Percentiles rank a stretch among this genome's conserved stretches.
Evolutionary conservation across 2,113 vertebrate genomes (phyloP).

Genomic region (Hippocampus comes): DNA sequence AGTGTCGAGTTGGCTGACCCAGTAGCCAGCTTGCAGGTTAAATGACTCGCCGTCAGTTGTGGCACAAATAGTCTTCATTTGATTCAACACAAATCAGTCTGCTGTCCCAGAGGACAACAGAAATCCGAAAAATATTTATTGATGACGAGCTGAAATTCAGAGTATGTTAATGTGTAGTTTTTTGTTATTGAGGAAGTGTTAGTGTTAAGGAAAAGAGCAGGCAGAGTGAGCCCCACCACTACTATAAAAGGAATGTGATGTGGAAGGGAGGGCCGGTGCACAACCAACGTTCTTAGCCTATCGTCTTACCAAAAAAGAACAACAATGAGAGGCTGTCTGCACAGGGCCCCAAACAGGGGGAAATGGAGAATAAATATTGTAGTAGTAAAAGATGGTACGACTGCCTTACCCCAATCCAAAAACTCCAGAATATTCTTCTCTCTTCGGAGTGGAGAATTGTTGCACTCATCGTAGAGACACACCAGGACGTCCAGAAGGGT

Average conservation of each 20-base stretch:
- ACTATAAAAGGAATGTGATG: slow-evolving; percentile 72
- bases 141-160: too few relatives aligned
- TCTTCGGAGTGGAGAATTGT: slow-evolving; percentile 88
- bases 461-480: slow-evolving; percentile 98
- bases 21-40: too few relatives aligned
- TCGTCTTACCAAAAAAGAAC: slow-evolving; percentile 48
- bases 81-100: too few relatives aligned
- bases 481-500: slow-evolving; percentile 94
- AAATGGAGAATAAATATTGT: background rate
- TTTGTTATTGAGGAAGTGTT: slow-evolving; percentile 17
- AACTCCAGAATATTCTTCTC: slow-evolving; percentile 97
- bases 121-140: too few relatives aligned
- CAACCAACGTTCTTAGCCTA: slow-evolving; percentile 52
- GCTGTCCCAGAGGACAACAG: too few relatives aligned
- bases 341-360: slow-evolving; percentile 6
- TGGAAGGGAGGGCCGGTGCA: slow-evolving; percentile 61
- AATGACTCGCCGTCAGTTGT: too few relatives aligned
- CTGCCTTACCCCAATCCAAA: slow-evolving; percentile 91
- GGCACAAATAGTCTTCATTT: too few relatives aligned
- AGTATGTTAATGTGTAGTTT: slow-evolving; percentile 17
- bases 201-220: slow-evolving; percentile 32
- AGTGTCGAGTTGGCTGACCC: too few relatives aligned
- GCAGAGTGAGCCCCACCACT: slow-evolving; percentile 54
- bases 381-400: background rate
- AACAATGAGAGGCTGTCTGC: slow-evolving; percentile 23